Evolutionary conservation across 2,888 invertebrate genomes (phyloP).

Genomic region (Adelphocoris suturalis): DNA sequence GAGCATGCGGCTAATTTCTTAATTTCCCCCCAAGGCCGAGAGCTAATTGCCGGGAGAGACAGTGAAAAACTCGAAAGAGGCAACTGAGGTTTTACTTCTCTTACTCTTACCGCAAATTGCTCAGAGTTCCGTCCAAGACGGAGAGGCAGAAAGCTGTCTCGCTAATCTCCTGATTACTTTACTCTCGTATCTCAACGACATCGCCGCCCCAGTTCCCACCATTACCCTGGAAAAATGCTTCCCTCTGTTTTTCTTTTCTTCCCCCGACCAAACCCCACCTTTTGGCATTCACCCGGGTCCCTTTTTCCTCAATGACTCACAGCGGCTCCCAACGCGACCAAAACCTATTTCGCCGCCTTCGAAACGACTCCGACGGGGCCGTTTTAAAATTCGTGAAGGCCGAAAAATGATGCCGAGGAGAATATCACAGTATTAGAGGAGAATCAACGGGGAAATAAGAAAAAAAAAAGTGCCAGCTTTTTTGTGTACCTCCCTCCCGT

Average conservation of each 20-base stretch:
- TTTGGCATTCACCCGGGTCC: slow-evolving; percentile 7
- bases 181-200: slow-evolving; percentile 35
- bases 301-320: slow-evolving; percentile 4
- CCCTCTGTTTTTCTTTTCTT: slow-evolving; percentile 1
- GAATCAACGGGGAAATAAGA: slow-evolving; percentile 26
- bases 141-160: background rate
- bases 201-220: slow-evolving; percentile 49
- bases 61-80: background rate
- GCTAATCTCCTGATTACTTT: slow-evolving; percentile 31
- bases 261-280: background rate
- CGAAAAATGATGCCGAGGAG: slow-evolving; percentile 12
- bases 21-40: background rate
- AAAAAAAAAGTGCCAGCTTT: slow-evolving; percentile 15
- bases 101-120: background rate
- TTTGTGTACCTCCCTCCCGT: background rate
- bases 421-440: slow-evolving; percentile 23
- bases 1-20: background rate
- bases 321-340: background rate
- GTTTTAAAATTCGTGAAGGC: slow-evolving; percentile 54
- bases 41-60: background rate
- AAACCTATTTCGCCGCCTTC: background rate
- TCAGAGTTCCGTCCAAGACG: background rate
- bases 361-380: background rate
- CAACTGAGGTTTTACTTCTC: background rate
- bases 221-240: slow-evolving; percentile 45